Percentiles rank a stretch among this genome's conserved stretches.
Conservation (phyloP, 2,113 vertebrate genomes). For the Erinaceus europaeus region DNA sequence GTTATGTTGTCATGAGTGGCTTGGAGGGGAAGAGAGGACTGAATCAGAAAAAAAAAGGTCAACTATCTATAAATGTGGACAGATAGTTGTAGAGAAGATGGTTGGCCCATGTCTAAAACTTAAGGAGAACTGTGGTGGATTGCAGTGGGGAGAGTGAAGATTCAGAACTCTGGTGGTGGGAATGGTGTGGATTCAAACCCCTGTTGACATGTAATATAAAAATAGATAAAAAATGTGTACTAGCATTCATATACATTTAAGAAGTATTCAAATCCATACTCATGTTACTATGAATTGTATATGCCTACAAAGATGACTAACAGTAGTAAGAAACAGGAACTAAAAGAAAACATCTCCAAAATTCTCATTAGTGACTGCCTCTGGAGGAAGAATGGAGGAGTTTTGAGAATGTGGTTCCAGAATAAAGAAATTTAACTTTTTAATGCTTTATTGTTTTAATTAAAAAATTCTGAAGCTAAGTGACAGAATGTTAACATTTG, state of each 20-base stretch:
- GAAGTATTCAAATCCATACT: background rate
- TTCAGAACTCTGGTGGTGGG: too few relatives aligned
- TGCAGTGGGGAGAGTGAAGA: too few relatives aligned
- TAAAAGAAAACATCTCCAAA: background rate
- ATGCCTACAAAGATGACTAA: background rate
- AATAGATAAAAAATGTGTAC: too few relatives aligned
- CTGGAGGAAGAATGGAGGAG: background rate
- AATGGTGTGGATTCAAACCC: too few relatives aligned
- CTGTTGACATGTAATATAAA: background rate
- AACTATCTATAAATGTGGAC: too few relatives aligned
- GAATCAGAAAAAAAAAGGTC: too few relatives aligned
- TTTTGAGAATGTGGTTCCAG: background rate
- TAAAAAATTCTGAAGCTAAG: constrained; percentile 36
- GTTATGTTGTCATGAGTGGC: too few relatives aligned
- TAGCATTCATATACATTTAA: background rate
- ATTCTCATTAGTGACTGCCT: background rate
- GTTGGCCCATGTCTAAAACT: too few relatives aligned
- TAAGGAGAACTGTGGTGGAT: too few relatives aligned
- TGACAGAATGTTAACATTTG: constrained; percentile 46
- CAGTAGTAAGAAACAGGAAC: background rate
- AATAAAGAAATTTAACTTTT: background rate
- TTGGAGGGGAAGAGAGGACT: too few relatives aligned
- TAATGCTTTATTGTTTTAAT: constrained; percentile 29
- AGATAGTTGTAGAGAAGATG: too few relatives aligned
- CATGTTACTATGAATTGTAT: background rate